Percentiles rank a stretch among this genome's conserved stretches.
Evolutionary conservation across 1,140 invertebrate genomes (phyloP).

Genomic region (Zaprionus gabonicus): DNA sequence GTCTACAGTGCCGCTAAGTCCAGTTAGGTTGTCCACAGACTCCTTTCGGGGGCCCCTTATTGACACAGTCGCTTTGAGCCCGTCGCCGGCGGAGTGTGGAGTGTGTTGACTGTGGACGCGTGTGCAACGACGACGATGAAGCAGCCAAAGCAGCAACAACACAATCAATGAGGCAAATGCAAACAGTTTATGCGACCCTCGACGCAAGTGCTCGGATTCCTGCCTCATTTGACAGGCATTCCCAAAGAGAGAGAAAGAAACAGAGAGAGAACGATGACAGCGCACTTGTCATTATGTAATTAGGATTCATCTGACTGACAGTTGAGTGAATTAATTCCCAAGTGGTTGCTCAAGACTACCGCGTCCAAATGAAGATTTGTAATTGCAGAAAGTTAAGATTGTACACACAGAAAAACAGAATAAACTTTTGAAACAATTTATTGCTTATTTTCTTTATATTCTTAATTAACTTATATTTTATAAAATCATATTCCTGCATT

Average conservation of each 20-base stretch:
- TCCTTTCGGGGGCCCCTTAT: constrained; percentile 29
- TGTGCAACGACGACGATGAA: constrained; percentile 42
- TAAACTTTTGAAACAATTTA: too few species aligned
- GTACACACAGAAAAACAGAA: too few species aligned
- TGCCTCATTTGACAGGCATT: constrained; percentile 45
- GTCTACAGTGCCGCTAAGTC: constrained; percentile 12
- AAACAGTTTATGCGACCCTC: constrained; percentile 79
- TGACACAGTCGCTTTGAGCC: constrained; percentile 35
- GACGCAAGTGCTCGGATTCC: constrained; percentile 29
- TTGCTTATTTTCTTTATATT: neutral
- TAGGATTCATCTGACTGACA: neutral
- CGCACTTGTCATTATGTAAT: constrained; percentile 7
- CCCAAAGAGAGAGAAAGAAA: constrained; percentile 4
- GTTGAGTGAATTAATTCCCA: neutral
- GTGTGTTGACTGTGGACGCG: constrained; percentile 75
- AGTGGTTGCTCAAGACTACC: neutral
- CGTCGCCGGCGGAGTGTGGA: constrained; percentile 48
- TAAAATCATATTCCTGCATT: too few species aligned
- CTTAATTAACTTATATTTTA: too few species aligned
- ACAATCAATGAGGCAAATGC: constrained; percentile 75
- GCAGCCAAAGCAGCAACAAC: constrained; percentile 33
- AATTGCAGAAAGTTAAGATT: neutral
- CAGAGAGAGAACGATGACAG: neutral
- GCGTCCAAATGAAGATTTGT: neutral
- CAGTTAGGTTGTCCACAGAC: constrained; percentile 40